These are phyloP conservation scores for Chymomyza amoena DNA, from an alignment of 2,888 invertebrate species.

Conservation along the genomic window DNA sequence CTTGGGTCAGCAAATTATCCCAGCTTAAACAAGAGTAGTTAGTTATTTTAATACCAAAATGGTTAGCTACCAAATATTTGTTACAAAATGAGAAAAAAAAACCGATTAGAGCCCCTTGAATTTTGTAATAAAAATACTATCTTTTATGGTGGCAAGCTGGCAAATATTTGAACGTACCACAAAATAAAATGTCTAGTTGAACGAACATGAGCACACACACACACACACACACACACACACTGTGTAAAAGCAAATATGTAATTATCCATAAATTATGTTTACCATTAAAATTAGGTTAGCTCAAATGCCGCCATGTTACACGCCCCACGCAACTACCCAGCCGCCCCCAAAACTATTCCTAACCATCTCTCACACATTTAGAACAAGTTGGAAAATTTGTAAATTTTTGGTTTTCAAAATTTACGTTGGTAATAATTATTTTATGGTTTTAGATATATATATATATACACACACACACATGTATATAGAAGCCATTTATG, in stretches of 20 bases:
- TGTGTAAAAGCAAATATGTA: slow-evolving; percentile 41
- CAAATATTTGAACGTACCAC: neutral
- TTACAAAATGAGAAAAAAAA: neutral
- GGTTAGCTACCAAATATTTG: neutral
- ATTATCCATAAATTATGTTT: slow-evolving; percentile 57
- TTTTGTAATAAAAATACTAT: neutral
- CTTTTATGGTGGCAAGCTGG: neutral
- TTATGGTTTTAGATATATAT: slow-evolving; percentile 33
- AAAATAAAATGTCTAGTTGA: slow-evolving; percentile 2
- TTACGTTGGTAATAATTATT: slow-evolving; percentile 50
- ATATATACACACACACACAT: neutral
- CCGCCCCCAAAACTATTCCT: too few species aligned
- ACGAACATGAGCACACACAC: neutral
- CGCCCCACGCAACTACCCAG: neutral
- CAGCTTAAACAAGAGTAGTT: too few species aligned
- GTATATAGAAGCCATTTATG: slow-evolving; percentile 18
- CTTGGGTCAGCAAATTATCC: too few species aligned
- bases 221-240: neutral
- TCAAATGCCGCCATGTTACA: neutral
- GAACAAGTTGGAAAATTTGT: slow-evolving; percentile 40
- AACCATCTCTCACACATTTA: neutral
- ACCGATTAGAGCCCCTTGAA: neutral
- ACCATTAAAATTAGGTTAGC: slow-evolving; percentile 39
- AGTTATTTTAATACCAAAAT: too few species aligned
- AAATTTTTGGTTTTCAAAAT: slow-evolving; percentile 41